These are phyloP conservation scores for Sitobion miscanthi DNA, from an alignment of 1,140 invertebrate genomes.

Conservation along the genomic window DNA sequence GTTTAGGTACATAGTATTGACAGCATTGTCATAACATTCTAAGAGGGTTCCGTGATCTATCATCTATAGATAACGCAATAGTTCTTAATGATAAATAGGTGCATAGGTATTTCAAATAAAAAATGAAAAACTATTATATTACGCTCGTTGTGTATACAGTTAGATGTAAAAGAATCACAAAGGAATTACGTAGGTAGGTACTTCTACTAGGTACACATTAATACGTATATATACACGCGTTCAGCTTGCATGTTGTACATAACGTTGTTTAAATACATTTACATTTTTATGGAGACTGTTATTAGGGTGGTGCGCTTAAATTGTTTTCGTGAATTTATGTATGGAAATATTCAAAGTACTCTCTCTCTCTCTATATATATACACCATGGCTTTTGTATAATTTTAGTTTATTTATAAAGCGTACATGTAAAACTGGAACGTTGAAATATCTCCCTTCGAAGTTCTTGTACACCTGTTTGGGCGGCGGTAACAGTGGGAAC, in stretches of 20 bases:
- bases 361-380: background rate
- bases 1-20: too few relatives aligned
- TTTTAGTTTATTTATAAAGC: conserved; percentile 54
- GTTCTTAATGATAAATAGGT: background rate
- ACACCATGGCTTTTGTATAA: background rate
- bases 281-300: conserved; percentile 2
- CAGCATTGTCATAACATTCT: too few relatives aligned
- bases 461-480: conserved; percentile 68
- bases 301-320: background rate
- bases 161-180: background rate
- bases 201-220: background rate
- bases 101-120: background rate
- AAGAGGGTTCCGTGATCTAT: background rate
- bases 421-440: conserved; percentile 74
- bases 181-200: background rate
- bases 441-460: conserved; percentile 70
- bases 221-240: background rate
- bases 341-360: background rate
- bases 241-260: background rate
- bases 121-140: background rate
- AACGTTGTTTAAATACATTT: background rate
- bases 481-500: conserved; percentile 69
- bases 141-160: background rate
- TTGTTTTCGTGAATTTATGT: background rate
- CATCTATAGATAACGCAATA: background rate